These are phyloP conservation scores for Notothenia rossii DNA, from an alignment of 2,113 vertebrate genomes.

Conservation along the genomic window DNA sequence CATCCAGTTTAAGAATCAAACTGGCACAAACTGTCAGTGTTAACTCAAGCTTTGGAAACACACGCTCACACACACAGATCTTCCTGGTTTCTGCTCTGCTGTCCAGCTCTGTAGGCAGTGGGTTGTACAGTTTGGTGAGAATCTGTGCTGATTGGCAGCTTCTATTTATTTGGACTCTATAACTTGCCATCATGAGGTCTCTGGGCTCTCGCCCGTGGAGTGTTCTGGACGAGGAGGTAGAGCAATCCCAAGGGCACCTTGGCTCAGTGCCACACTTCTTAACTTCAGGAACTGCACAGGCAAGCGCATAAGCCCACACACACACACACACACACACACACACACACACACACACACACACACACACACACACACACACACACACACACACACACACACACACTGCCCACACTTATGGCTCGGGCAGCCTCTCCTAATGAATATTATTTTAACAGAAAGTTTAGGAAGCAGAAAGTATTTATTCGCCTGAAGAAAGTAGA, in stretches of 20 bases:
- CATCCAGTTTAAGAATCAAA: background rate
- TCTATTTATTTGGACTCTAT: slow-evolving; percentile 58
- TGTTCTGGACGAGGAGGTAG: slow-evolving; percentile 61
- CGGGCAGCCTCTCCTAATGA: slow-evolving; percentile 58
- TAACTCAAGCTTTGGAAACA: slow-evolving; percentile 2
- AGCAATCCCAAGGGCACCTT: slow-evolving; percentile 57
- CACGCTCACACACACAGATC: slow-evolving; percentile 7
- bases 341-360: slow-evolving; percentile 15
- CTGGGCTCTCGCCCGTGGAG: slow-evolving; percentile 52
- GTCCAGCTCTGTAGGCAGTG: slow-evolving; percentile 30
- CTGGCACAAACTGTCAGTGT: background rate
- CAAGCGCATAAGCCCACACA: slow-evolving; percentile 19
- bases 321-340: slow-evolving; percentile 11
- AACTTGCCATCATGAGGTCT: slow-evolving; percentile 47
- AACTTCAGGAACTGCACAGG: slow-evolving; percentile 43
- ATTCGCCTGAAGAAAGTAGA: slow-evolving; percentile 47
- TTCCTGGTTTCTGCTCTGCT: slow-evolving; percentile 15
- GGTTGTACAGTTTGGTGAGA: slow-evolving; percentile 34
- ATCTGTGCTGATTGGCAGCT: slow-evolving; percentile 74
- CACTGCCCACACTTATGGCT: slow-evolving; percentile 42
- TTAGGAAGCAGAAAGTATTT: slow-evolving; percentile 31
- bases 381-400: slow-evolving; percentile 5
- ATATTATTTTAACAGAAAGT: slow-evolving; percentile 58
- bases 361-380: slow-evolving; percentile 26
- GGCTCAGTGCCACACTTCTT: slow-evolving; percentile 62